A percentile compares a stretch with the other conserved stretches of the same genome.
phyloP scores from a whole-genome alignment of 2,797 vertebrate genomes.

The Pteropus rufus region DNA sequence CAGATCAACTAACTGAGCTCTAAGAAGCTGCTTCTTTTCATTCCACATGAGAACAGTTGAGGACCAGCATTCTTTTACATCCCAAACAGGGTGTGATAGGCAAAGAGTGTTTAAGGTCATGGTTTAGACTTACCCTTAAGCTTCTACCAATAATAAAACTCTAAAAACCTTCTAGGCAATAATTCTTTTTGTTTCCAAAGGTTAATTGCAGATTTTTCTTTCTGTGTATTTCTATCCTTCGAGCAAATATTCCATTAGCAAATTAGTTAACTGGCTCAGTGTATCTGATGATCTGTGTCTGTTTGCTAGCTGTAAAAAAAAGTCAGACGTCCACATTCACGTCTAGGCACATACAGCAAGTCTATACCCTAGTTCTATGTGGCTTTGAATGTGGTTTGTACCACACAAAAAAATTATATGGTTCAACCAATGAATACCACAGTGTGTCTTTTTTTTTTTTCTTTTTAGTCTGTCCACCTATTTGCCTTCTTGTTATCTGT shows the following conservation, averaged over 20 bases:
- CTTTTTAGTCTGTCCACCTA: not conserved
- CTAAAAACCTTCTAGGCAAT: slow-evolving; percentile 46
- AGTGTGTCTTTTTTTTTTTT: not conserved
- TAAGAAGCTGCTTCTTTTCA: not conserved
- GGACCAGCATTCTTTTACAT: not conserved
- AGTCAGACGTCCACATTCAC: not conserved
- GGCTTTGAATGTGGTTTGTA: not conserved
- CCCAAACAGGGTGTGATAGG: not conserved
- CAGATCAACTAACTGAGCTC: not conserved
- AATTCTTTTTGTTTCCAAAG: slow-evolving; percentile 71
- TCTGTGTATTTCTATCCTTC: slow-evolving; percentile 52
- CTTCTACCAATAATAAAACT: slow-evolving; percentile 59
- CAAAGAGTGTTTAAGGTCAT: slow-evolving; percentile 48
- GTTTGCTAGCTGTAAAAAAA: slow-evolving; percentile 36
- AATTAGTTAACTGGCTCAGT: slow-evolving; percentile 54
- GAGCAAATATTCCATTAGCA: slow-evolving; percentile 71
- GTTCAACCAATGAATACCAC: not conserved
- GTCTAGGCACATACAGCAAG: not conserved
- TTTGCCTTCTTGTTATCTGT: not conserved
- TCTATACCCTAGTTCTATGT: not conserved
- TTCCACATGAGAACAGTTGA: not conserved
- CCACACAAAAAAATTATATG: not conserved
- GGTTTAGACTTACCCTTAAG: slow-evolving; percentile 41
- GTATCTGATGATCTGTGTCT: slow-evolving; percentile 55
- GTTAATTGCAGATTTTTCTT: slow-evolving; percentile 67